Evolutionary conservation across 92 coral and sea anemone genomes (phyloP), one percentile per base, ranked within the genome.

Genomic region (Paramuricea clavata): DNA sequence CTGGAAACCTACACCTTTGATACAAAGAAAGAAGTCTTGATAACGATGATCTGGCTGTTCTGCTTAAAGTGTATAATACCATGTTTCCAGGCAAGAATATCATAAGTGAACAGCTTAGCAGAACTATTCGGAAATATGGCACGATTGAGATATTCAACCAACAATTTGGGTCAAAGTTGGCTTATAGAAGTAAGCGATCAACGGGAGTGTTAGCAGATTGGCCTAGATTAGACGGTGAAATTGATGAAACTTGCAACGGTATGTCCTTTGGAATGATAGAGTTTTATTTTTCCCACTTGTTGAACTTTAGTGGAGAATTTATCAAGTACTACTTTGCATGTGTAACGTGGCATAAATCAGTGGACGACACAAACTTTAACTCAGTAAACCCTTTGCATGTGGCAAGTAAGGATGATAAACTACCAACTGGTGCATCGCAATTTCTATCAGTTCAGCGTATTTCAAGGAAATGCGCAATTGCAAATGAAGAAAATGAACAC

Each of bases 11-110:
- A 7, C 81, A 65, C 15, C 35, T 12, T 28, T 44, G 35, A 3
- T 49, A 76, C 65, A 76, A 76, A 76, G 81, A 76, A 28, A 47
- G 64, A 47, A 76, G 81, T 49, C 5, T 76, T 44, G 81, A 76
- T 49, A 76, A 76, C 8, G 81, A 76, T 15, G 81, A 76, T 28
- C 16, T 76, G 41, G 21, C 60, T 76, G 31, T 49, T 76, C 64
- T 76, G 61, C 11, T 47, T 49, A 49, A 76, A 76, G 64, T 47
- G n/a, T 76, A 76, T 65, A 9, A 22, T 44, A 31, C 81, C 12
- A 76, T 76, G 81, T 76, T 76, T 49, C 81, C 81, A 28, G 42
- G 12, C 0, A 76, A 28, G 22, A 30, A 76, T 28, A 76, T 76
- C 12, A 6, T 44, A 12, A 27, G 6, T 11, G 64, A 47, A 44